These are phyloP conservation scores for Sminthurides aquaticus DNA, from an alignment of 2,888 invertebrate species.

Conservation along the genomic window DNA sequence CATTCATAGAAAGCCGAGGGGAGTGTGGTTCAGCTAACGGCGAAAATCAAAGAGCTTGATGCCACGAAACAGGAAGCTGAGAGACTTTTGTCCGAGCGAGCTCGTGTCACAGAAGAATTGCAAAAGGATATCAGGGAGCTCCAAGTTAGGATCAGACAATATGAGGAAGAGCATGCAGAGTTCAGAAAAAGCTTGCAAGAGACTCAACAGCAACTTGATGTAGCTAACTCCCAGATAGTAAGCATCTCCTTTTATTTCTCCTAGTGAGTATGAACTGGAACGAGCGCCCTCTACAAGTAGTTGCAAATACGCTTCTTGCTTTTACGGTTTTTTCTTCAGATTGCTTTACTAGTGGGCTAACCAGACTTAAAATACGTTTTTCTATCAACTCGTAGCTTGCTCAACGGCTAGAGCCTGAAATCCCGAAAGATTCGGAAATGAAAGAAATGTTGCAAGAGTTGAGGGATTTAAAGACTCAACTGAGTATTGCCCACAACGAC, in stretches of 20 bases:
- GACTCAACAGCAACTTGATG: slow-evolving; percentile 34
- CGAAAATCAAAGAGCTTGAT: slow-evolving; percentile 25
- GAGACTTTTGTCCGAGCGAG: slow-evolving; percentile 16
- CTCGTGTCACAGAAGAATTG: slow-evolving; percentile 27
- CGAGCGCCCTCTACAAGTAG: no score
- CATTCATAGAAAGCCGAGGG: slow-evolving; percentile 28
- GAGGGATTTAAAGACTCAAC: slow-evolving; percentile 32
- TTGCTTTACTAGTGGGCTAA: no score
- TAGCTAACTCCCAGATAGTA: slow-evolving; percentile 20
- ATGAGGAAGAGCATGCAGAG: slow-evolving; percentile 35
- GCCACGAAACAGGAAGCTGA: slow-evolving; percentile 21
- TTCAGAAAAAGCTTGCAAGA: slow-evolving; percentile 33
- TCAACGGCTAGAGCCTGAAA: neutral
- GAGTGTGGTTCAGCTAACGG: slow-evolving; percentile 23
- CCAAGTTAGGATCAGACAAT: slow-evolving; percentile 25
- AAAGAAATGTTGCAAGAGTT: slow-evolving; percentile 33
- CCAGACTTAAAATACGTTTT: no score
- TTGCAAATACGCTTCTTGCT: neutral
- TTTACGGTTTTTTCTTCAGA: neutral
- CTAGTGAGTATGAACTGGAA: no score
- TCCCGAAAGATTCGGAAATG: slow-evolving; percentile 29
- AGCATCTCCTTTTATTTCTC: no score
- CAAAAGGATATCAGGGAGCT: slow-evolving; percentile 32
- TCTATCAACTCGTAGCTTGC: neutral
- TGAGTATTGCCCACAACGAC: slow-evolving; percentile 30